Evolutionary conservation across 2,797 vertebrate genomes (phyloP).

Genomic region (Phalloptychus januarius): DNA sequence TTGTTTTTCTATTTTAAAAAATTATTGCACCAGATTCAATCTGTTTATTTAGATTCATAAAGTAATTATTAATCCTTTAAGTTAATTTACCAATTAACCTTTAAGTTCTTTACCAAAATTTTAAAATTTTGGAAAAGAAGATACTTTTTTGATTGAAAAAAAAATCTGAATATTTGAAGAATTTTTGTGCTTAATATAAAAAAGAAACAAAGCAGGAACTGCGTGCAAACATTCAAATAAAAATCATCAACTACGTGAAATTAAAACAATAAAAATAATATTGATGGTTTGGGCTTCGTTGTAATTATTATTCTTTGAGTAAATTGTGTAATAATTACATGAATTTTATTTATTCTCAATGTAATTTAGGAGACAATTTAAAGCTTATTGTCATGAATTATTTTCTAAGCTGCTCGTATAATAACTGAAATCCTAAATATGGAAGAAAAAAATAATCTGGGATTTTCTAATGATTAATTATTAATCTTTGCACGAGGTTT

Average conservation of each 20-base stretch:
- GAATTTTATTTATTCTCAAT: neutral
- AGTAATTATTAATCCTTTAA: neutral
- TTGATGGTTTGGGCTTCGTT: neutral
- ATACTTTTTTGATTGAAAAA: neutral
- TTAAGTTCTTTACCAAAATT: no score
- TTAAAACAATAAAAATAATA: neutral
- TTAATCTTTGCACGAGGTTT: neutral
- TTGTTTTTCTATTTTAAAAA: neutral
- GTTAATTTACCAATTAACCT: no score
- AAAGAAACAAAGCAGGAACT: neutral
- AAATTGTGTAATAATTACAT: neutral
- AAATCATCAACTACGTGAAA: neutral
- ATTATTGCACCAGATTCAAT: neutral
- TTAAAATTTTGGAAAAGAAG: neutral
- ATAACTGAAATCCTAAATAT: neutral
- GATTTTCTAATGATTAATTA: neutral
- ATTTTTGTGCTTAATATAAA: neutral
- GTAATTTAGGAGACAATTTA: neutral
- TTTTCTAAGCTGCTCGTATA: neutral
- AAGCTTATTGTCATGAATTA: neutral
- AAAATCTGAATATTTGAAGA: neutral
- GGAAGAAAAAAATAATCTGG: neutral
- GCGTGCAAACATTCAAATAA: neutral
- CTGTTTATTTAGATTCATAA: neutral
- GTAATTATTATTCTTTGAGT: neutral